These are phyloP conservation scores for Ptychochromis oligacanthus DNA, from an alignment of 2,113 vertebrate genomes.

Conservation along the genomic window DNA sequence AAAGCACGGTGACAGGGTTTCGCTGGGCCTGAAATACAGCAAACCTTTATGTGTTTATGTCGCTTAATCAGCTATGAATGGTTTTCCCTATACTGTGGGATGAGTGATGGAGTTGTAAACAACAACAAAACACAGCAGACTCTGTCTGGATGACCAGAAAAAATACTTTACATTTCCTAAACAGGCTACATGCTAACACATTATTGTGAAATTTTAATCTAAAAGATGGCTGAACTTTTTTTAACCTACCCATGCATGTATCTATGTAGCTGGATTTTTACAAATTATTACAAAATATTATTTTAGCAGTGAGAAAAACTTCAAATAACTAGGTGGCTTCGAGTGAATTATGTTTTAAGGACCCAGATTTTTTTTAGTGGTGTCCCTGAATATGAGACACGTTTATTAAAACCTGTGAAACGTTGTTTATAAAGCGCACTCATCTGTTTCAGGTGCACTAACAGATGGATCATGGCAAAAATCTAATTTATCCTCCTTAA, in stretches of 20 bases:
- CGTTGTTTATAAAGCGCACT: not conserved
- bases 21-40: not conserved
- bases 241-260: too few relatives aligned
- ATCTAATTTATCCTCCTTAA: not conserved
- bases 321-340: not conserved
- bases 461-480: not conserved
- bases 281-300: too few relatives aligned
- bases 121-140: not conserved
- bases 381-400: not conserved
- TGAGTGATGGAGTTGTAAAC: not conserved
- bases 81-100: not conserved
- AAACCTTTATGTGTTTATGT: not conserved
- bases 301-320: too few relatives aligned
- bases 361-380: not conserved
- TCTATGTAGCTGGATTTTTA: too few relatives aligned
- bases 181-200: not conserved
- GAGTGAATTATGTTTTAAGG: not conserved
- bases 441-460: not conserved
- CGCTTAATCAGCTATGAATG: not conserved
- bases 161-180: not conserved
- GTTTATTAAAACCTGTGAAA: not conserved
- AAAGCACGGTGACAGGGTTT: slow-evolving; percentile 7
- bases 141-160: not conserved
- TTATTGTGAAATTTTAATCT: not conserved
- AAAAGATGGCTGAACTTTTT: not conserved